phyloP scores from a whole-genome alignment of 1,140 invertebrate genomes.

The Gonatopus flavifemur region DNA sequence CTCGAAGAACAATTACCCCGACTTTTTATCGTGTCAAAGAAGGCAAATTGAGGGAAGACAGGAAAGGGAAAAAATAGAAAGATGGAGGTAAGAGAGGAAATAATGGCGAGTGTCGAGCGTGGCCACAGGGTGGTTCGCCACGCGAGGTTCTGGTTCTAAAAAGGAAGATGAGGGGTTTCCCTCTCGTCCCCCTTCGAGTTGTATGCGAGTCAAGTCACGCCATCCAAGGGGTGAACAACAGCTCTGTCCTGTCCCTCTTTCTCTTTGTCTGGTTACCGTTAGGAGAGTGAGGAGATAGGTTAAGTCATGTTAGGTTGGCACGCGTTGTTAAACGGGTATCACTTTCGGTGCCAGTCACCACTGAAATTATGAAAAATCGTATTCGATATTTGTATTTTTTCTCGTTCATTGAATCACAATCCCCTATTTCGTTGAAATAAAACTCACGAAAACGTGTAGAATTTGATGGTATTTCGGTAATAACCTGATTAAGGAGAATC shows the following conservation, averaged over 20 bases:
- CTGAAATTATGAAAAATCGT: constrained; percentile 41
- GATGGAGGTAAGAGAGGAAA: too few relatives aligned
- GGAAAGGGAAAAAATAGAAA: constrained; percentile 14
- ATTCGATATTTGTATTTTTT: constrained; percentile 11
- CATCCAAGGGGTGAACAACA: constrained; percentile 30
- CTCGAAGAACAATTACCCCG: too few relatives aligned
- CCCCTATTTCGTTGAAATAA: too few relatives aligned
- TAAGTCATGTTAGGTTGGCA: constrained; percentile 18
- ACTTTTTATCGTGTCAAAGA: too few relatives aligned
- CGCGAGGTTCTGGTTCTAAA: constrained; percentile 51
- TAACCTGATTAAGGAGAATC: neutral
- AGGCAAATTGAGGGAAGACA: constrained; percentile 7
- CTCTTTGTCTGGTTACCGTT: constrained; percentile 30
- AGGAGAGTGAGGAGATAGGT: constrained; percentile 8
- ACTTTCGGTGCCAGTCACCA: constrained; percentile 52
- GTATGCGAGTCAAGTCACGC: constrained; percentile 47
- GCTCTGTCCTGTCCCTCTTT: constrained; percentile 20
- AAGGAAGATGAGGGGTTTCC: constrained; percentile 26
- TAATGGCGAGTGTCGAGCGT: constrained; percentile 53
- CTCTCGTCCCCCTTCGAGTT: constrained; percentile 22
- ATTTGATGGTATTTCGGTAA: neutral
- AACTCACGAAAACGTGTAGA: too few relatives aligned
- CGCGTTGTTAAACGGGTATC: constrained; percentile 39
- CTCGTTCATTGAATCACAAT: too few relatives aligned
- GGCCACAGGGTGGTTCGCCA: constrained; percentile 55